Evolutionary conservation across 2,888 invertebrate genomes (phyloP).

Genomic region (Volucella bombylans): DNA sequence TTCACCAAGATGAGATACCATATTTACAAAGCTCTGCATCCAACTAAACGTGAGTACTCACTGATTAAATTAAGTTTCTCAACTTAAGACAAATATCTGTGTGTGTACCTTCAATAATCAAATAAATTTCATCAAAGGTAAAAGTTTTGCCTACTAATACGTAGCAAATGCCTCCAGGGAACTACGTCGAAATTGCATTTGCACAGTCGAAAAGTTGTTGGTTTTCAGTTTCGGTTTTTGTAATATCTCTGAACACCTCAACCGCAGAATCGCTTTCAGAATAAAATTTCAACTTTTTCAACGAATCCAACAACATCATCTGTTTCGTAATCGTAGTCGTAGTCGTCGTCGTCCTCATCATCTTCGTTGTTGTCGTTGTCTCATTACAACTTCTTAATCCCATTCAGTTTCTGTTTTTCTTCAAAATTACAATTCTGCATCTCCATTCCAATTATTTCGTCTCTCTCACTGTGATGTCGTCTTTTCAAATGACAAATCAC

Average conservation of each 20-base stretch:
- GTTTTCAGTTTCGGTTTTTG: background rate
- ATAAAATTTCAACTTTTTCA: background rate
- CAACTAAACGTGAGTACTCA: background rate
- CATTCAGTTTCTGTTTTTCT: conserved; percentile 56
- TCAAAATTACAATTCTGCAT: conserved; percentile 53
- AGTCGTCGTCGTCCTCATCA: background rate
- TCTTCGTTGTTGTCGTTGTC: conserved; percentile 26
- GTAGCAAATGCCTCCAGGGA: background rate
- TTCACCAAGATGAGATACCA: too few relatives aligned
- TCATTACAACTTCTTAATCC: conserved; percentile 67
- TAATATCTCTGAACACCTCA: conserved; percentile 30
- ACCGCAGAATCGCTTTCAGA: conserved; percentile 23
- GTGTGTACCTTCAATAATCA: background rate
- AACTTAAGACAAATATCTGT: conserved; percentile 1
- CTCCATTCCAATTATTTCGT: conserved; percentile 47
- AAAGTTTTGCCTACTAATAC: conserved; percentile 12
- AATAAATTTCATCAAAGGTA: conserved; percentile 19
- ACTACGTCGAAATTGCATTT: conserved; percentile 42
- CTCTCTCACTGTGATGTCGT: conserved; percentile 8
- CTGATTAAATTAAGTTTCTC: conserved; percentile 1
- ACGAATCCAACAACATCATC: background rate
- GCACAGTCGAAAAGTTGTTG: background rate
- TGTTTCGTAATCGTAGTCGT: conserved; percentile 11
- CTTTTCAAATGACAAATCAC: conserved; percentile 35
- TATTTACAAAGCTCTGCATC: too few relatives aligned